phyloP scores from a whole-genome alignment of 1,140 invertebrate species.

The Zaprionus inermis region DNA sequence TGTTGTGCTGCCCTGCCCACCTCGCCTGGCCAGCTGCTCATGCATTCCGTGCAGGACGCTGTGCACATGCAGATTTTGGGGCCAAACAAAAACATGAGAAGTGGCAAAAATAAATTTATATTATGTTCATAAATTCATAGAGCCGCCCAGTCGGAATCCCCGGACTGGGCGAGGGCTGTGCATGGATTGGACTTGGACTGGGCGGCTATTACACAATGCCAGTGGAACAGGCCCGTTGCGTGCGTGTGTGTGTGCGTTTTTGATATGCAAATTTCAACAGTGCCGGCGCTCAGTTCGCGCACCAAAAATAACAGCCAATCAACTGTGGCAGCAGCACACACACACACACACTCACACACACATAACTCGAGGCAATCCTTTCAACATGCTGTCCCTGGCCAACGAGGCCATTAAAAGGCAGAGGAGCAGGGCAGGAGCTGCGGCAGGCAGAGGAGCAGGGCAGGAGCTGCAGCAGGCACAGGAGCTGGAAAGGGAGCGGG shows the following conservation, averaged over 20 bases:
- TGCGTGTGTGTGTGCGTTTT: conserved; percentile 54
- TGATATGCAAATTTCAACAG: conserved; percentile 83
- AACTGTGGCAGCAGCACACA: conserved; percentile 70
- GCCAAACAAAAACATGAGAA: conserved; percentile 79
- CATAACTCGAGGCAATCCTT: conserved; percentile 75
- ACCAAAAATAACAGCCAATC: conserved; percentile 83
- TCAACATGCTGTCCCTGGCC: conserved; percentile 65
- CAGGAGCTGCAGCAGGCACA: not conserved
- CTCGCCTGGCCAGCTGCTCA: conserved; percentile 10
- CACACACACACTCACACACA: conserved; percentile 5
- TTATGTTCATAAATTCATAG: conserved; percentile 84
- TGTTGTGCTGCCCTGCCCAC: conserved; percentile 52
- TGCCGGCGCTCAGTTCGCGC: conserved; percentile 64
- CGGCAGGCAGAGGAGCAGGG: no score
- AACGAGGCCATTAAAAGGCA: conserved; percentile 44
- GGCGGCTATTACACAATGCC: conserved; percentile 58
- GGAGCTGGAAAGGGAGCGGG: not conserved
- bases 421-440: no score
- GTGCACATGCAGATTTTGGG: conserved; percentile 72
- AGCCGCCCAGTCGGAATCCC: conserved; percentile 43
- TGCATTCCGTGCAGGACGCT: conserved; percentile 21
- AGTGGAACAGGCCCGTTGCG: conserved; percentile 1
- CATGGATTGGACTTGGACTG: conserved; percentile 66
- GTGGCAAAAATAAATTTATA: conserved; percentile 84
- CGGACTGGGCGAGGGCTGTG: conserved; percentile 25